Evolutionary conservation across 2,888 invertebrate species (phyloP), one percentile per base, ranked within the genome.

Genomic region (Latheticus oryzae): DNA sequence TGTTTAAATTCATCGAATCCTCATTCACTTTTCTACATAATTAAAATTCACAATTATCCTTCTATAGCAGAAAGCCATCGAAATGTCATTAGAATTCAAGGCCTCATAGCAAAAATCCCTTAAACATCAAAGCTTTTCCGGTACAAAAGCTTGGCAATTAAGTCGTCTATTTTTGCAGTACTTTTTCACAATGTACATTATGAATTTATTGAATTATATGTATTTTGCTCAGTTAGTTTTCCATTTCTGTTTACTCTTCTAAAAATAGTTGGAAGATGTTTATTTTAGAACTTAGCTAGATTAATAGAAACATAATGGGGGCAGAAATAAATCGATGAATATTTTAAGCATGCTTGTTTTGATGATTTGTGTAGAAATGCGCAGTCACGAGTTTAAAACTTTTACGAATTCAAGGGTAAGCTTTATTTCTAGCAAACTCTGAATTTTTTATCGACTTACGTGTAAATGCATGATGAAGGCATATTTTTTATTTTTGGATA

Each of bases 261-360:
- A 47, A 33, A 47, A 47, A 47, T 47, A 47, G 33, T 33, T 7
- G 5, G 5, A n/a, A n/a, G 42, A 24, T 11, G 38, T 38, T 38
- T 42, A 26, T 42, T 42, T 42, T 42, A 13, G 26, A 26, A 42
- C 47, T 15, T 33, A 15, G 33, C 23, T 24, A 15, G 16, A 47
- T 47, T 47, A 47, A 47, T 33, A 35, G 30, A n/a, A 19, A 9
- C 23, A 47, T 35, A 47, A 47, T 15, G 47, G 47, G 33, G 35
- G 47, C 47, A 35, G 47, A 33, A 47, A 35, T 23, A 47, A 35
- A 47, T 47, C 47, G 16, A 47, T 47, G 47, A 47, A 47, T 35
- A 47, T 47, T 47, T 33, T 24, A 47, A 47, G 24, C 24, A 12
- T 35, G n/a, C n/a, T n/a, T n/a, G 47, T 47, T 47, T 45, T 35